A percentile compares a stretch with the other conserved stretches of the same genome.
These are phyloP conservation scores for Brotogeris chrysoptera DNA, from an alignment of 2,797 vertebrate genomes.

Conservation along the genomic window DNA sequence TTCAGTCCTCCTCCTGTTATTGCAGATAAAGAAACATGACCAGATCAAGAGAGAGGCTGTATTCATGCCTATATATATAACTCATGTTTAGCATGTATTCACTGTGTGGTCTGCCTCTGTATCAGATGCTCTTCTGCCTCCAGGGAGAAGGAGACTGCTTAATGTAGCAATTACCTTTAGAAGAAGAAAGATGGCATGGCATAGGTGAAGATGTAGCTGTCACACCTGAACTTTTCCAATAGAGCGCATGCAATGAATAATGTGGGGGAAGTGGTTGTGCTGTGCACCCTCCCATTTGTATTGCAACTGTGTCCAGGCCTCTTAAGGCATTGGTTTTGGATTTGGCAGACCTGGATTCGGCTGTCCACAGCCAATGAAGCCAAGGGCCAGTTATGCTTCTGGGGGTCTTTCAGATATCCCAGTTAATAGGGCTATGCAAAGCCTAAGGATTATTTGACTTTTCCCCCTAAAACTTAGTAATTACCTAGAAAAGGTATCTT, in stretches of 20 bases:
- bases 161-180: background rate
- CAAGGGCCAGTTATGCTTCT: background rate
- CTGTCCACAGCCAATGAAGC: background rate
- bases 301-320: background rate
- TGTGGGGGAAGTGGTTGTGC: accelerated
- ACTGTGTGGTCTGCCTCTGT: background rate
- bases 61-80: background rate
- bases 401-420: background rate
- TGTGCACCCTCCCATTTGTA: accelerated
- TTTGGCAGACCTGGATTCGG: background rate
- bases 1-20: background rate
- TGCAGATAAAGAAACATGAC: background rate
- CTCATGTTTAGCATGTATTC: background rate
- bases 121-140: background rate
- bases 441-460: background rate
- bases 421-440: background rate
- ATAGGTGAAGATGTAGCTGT: background rate
- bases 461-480: background rate
- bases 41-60: background rate
- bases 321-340: background rate
- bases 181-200: background rate
- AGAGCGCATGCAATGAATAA: accelerated
- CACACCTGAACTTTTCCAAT: accelerated
- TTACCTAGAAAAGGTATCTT: background rate
- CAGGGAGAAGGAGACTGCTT: background rate